These are phyloP conservation scores for Leptodactylus fallax DNA, from an alignment of 2,797 vertebrate genomes.

Conservation along the genomic window DNA sequence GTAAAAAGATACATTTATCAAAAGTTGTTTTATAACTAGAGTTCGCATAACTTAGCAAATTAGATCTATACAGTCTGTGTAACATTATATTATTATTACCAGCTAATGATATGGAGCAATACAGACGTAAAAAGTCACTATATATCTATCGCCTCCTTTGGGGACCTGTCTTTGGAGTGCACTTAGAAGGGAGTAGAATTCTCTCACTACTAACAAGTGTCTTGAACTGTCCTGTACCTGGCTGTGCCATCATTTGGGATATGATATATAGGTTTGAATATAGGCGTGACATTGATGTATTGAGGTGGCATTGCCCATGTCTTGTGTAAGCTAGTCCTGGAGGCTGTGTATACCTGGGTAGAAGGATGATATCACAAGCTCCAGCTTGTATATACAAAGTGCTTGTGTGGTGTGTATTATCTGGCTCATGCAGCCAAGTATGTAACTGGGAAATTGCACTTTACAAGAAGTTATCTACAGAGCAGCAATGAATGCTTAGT, in stretches of 20 bases:
- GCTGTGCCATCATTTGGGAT: constrained; percentile 1
- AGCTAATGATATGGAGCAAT: background rate
- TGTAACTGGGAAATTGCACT: background rate
- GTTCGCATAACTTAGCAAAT: no score
- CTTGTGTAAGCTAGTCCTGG: constrained; percentile 45
- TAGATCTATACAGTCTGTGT: no score
- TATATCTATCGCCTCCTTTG: background rate
- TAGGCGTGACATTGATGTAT: background rate
- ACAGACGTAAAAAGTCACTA: background rate
- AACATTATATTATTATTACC: no score
- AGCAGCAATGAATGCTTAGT: background rate
- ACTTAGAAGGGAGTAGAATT: no score
- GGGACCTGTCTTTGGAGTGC: constrained; percentile 6
- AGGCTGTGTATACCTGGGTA: constrained; percentile 15
- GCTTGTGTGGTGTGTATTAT: background rate
- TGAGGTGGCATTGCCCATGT: background rate
- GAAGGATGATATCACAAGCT: background rate
- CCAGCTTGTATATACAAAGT: constrained; percentile 25
- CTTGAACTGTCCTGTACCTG: background rate
- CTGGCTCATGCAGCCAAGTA: constrained; percentile 9
- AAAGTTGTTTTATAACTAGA: no score
- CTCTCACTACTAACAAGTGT: background rate
- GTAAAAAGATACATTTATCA: no score
- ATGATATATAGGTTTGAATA: constrained; percentile 65
- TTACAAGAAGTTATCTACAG: background rate